Conservation (phyloP, 2,113 vertebrate species). For the Ailurus styani region DNA sequence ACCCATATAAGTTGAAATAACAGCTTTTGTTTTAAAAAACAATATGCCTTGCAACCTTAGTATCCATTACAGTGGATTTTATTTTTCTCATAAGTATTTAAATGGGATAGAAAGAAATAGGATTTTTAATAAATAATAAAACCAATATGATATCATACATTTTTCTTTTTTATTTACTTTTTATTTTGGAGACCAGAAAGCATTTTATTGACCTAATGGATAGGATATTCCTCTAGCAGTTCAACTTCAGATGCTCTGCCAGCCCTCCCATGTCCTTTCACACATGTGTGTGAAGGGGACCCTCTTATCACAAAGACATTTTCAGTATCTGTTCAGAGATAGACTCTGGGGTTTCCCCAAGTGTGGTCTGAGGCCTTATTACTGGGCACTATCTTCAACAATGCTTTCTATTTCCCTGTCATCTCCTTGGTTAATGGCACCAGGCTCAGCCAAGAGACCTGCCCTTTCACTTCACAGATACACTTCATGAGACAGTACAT, state of each 20-base stretch:
- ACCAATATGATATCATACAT: background rate
- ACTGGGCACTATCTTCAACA: slow-evolving; percentile 80
- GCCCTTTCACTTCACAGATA: slow-evolving; percentile 96
- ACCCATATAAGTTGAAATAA: background rate
- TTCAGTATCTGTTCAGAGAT: background rate
- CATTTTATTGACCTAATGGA: background rate
- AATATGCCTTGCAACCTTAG: background rate
- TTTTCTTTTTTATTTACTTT: background rate
- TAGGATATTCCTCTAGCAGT: background rate
- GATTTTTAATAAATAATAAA: slow-evolving; percentile 12
- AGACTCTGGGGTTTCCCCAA: background rate
- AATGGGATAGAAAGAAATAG: background rate
- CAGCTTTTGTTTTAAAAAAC: background rate
- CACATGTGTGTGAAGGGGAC: background rate
- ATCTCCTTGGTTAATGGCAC: slow-evolving; percentile 92
- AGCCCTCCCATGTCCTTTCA: background rate
- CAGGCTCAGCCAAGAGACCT: slow-evolving; percentile 90
- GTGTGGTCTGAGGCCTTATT: slow-evolving; percentile 56
- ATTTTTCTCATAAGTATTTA: slow-evolving; percentile 15
- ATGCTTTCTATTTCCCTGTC: slow-evolving; percentile 89
- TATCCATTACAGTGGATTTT: background rate
- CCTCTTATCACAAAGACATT: background rate
- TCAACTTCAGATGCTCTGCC: background rate
- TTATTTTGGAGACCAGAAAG: background rate
- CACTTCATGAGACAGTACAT: slow-evolving; percentile 93